Conservation (phyloP, 2,888 invertebrate species). For the Eilema depressum region DNA sequence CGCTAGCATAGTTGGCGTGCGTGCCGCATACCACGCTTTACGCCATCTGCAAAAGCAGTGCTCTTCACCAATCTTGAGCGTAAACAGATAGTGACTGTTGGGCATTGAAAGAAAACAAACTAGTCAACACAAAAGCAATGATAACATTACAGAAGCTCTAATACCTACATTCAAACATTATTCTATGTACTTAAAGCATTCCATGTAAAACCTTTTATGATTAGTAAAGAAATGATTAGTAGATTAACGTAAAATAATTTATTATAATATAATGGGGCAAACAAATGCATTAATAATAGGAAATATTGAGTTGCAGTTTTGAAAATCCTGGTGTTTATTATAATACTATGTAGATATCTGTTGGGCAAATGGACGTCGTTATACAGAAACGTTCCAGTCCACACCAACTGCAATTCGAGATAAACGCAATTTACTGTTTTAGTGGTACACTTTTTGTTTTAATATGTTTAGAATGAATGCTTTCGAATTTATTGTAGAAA, state of each 20-base stretch:
- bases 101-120: conserved; percentile 25
- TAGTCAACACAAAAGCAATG: conserved; percentile 28
- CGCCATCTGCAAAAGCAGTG: conserved; percentile 83
- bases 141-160: conserved; percentile 19
- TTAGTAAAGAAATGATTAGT: too few relatives aligned
- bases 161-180: background rate
- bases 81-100: conserved; percentile 29
- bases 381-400: too few relatives aligned
- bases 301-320: background rate
- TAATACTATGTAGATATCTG: too few relatives aligned
- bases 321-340: too few relatives aligned
- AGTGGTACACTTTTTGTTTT: too few relatives aligned
- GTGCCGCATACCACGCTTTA: conserved; percentile 80
- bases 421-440: too few relatives aligned
- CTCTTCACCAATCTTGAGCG: conserved; percentile 60
- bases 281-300: background rate
- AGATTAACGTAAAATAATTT: background rate
- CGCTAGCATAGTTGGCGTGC: conserved; percentile 84
- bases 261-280: background rate
- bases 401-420: too few relatives aligned
- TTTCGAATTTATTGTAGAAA: too few relatives aligned
- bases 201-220: too few relatives aligned
- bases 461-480: too few relatives aligned
- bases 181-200: too few relatives aligned
- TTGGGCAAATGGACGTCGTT: too few relatives aligned